These are phyloP conservation scores for Hippolais icterina DNA, from an alignment of 2,113 vertebrate species.

Conservation along the genomic window DNA sequence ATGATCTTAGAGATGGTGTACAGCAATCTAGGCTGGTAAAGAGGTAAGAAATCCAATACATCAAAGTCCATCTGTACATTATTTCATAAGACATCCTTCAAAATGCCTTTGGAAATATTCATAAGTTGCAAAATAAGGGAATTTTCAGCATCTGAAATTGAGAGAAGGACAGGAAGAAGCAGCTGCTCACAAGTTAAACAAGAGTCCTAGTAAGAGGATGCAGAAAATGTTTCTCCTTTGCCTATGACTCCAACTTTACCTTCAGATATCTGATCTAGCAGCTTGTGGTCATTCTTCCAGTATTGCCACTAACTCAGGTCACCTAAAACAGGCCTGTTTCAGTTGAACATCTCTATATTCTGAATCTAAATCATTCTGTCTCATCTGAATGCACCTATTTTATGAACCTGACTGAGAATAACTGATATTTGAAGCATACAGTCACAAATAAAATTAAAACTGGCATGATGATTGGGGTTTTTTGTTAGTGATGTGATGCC, in stretches of 20 bases:
- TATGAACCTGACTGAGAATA: background rate
- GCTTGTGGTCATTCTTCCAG: background rate
- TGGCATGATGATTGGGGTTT: background rate
- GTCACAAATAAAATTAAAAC: background rate
- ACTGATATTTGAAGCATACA: background rate
- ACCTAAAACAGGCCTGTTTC: background rate
- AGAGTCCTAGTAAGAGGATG: background rate
- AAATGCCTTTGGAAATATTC: background rate
- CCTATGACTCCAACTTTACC: background rate
- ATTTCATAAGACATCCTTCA: background rate
- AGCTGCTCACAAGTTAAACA: background rate
- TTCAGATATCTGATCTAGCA: background rate
- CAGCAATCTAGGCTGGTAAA: background rate
- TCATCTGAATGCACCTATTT: background rate
- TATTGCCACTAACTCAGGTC: background rate
- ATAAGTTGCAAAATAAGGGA: slow-evolving; percentile 11
- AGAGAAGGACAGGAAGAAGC: background rate
- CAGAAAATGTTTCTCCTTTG: background rate
- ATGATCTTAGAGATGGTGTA: background rate
- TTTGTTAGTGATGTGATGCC: background rate
- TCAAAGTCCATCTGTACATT: background rate
- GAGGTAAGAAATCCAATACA: background rate
- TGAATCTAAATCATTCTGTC: background rate
- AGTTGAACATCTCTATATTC: background rate
- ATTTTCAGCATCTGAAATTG: background rate